phyloP scores from a whole-genome alignment of 1,140 invertebrate species.

The Psix sp. region DNA sequence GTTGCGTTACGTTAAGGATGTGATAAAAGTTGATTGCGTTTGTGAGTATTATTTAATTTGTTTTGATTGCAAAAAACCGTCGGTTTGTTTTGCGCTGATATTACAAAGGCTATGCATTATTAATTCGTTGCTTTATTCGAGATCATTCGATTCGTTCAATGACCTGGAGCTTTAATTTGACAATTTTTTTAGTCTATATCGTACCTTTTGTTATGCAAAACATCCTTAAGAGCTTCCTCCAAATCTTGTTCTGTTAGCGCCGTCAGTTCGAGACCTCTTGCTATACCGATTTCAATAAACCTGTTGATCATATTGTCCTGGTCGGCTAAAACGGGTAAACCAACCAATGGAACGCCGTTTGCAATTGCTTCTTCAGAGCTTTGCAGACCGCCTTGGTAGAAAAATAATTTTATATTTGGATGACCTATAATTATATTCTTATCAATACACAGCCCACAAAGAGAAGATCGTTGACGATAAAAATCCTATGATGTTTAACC shows the following conservation, averaged over 20 bases:
- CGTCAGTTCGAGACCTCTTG: conserved; percentile 35
- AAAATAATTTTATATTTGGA: conserved; percentile 73
- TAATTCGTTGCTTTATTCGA: too few relatives aligned
- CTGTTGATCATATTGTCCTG: conserved; percentile 56
- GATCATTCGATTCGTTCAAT: too few relatives aligned
- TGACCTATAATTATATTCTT: conserved; percentile 63
- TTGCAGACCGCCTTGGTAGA: conserved; percentile 77
- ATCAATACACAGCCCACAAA: too few relatives aligned
- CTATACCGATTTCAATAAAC: conserved; percentile 55
- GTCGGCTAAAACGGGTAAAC: conserved; percentile 69
- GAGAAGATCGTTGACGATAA: too few relatives aligned
- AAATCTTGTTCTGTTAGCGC: conserved; percentile 30
- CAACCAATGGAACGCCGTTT: conserved; percentile 74
- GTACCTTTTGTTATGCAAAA: conserved; percentile 57
- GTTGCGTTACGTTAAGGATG: too few relatives aligned
- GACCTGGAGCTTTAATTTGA: too few relatives aligned
- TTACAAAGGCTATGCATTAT: too few relatives aligned
- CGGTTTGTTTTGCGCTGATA: too few relatives aligned
- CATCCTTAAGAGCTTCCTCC: conserved; percentile 43
- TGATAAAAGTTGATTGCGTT: too few relatives aligned
- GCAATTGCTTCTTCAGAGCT: conserved; percentile 76
- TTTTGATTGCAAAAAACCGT: too few relatives aligned
- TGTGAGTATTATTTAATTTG: too few relatives aligned
- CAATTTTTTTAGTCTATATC: too few relatives aligned
- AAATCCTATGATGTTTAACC: conserved; percentile 40